These are phyloP conservation scores for Poecile atricapillus DNA, from an alignment of 2,113 vertebrate genomes.

Conservation along the genomic window DNA sequence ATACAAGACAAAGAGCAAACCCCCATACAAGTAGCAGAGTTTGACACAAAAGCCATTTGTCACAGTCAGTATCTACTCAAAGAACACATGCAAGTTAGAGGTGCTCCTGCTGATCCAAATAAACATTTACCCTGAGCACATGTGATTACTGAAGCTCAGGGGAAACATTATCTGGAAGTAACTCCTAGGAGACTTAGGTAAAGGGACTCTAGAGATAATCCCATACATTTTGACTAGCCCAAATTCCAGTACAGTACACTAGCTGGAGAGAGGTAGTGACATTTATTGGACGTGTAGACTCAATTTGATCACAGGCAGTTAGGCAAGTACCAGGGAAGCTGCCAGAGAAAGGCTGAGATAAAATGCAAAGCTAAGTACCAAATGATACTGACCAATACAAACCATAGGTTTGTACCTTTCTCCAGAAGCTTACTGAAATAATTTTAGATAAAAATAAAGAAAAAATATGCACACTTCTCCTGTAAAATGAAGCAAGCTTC, in stretches of 20 bases:
- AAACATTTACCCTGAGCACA: not conserved
- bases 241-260: not conserved
- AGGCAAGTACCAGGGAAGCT: not conserved
- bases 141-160: not conserved
- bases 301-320: not conserved
- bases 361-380: not conserved
- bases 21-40: not conserved
- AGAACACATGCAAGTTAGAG: not conserved
- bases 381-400: not conserved
- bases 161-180: not conserved
- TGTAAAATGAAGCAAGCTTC: not conserved
- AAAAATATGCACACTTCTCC: not conserved
- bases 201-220: not conserved
- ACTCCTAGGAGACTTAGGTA: not conserved
- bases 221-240: not conserved
- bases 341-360: not conserved
- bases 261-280: not conserved
- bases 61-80: not conserved
- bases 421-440: not conserved
- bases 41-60: not conserved
- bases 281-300: not conserved
- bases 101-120: not conserved
- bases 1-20: not conserved
- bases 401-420: not conserved
- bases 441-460: not conserved